phyloP scores from a whole-genome alignment of 2,797 vertebrate genomes.

The Intellagama lesueurii region DNA sequence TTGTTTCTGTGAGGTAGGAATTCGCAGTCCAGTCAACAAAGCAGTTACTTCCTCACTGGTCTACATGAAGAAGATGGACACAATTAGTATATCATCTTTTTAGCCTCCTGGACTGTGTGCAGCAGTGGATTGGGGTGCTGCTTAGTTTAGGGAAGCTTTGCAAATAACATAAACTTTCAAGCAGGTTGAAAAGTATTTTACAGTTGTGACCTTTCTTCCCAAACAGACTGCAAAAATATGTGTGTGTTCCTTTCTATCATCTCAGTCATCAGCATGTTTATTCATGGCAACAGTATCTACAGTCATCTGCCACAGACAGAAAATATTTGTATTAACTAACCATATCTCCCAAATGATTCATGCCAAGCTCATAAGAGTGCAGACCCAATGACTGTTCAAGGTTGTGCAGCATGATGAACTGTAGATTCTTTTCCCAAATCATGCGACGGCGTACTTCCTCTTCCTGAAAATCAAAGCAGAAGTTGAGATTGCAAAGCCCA shows the following conservation, averaged over 20 bases:
- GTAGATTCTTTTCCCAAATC: conserved; percentile 91
- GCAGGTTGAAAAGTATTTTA: neutral
- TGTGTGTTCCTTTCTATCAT: neutral
- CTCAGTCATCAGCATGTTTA: neutral
- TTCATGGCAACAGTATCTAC: neutral
- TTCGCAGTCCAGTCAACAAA: conserved; percentile 65
- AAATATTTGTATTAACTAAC: conserved; percentile 71
- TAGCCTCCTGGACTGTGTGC: no score
- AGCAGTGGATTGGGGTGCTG: no score
- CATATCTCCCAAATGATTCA: conserved; percentile 92
- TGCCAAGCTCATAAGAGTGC: conserved; percentile 85
- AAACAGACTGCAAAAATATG: neutral
- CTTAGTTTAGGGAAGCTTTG: neutral
- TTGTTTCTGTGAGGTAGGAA: conserved; percentile 67
- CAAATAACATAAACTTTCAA: neutral
- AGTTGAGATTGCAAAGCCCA: neutral
- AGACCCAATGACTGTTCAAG: conserved; percentile 91
- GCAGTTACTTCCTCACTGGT: conserved; percentile 80
- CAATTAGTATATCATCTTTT: neutral
- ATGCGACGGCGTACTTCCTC: conserved; percentile 81
- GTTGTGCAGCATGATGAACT: conserved; percentile 87
- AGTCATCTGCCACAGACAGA: no score
- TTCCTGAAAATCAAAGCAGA: conserved; percentile 70
- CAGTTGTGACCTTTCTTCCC: neutral
- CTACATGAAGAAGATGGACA: conserved; percentile 68